phyloP scores from a whole-genome alignment of 2,113 vertebrate genomes.

The Saccopteryx leptura region DNA sequence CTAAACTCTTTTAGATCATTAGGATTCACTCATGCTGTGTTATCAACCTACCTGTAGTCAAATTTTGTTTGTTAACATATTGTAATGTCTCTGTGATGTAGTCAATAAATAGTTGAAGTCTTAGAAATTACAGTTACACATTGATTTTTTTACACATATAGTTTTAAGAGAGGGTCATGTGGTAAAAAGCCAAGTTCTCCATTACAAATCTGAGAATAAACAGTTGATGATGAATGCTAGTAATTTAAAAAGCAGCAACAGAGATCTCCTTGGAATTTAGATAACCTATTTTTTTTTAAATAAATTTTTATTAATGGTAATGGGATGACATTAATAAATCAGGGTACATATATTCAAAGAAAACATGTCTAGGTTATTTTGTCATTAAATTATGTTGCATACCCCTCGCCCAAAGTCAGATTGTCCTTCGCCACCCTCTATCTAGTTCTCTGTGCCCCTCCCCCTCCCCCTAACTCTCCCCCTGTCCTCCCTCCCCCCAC shows the following conservation, averaged over 20 bases:
- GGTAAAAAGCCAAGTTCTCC: neutral
- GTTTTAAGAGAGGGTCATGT: neutral
- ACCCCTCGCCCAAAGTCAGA: too few species aligned
- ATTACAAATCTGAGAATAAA: constrained; percentile 26
- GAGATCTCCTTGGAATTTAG: neutral
- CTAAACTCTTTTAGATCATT: constrained; percentile 28
- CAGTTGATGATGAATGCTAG: neutral
- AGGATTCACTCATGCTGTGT: neutral
- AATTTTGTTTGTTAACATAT: constrained; percentile 32
- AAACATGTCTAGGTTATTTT: too few species aligned
- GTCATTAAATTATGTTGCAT: too few species aligned
- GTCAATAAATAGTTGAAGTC: neutral
- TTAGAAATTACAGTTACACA: neutral
- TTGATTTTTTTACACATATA: neutral
- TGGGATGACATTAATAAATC: too few species aligned
- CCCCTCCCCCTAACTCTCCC: too few species aligned
- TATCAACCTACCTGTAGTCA: neutral
- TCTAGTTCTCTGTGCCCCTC: too few species aligned
- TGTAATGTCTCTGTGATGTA: neutral
- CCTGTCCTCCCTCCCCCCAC: too few species aligned
- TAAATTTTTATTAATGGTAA: too few species aligned
- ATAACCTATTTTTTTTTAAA: neutral
- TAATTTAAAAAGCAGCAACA: constrained; percentile 5
- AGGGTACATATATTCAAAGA: too few species aligned
- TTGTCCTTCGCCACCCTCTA: too few species aligned